These are phyloP conservation scores for Polyommatus iphigenia DNA, from an alignment of 2,888 invertebrate genomes.

Conservation along the genomic window DNA sequence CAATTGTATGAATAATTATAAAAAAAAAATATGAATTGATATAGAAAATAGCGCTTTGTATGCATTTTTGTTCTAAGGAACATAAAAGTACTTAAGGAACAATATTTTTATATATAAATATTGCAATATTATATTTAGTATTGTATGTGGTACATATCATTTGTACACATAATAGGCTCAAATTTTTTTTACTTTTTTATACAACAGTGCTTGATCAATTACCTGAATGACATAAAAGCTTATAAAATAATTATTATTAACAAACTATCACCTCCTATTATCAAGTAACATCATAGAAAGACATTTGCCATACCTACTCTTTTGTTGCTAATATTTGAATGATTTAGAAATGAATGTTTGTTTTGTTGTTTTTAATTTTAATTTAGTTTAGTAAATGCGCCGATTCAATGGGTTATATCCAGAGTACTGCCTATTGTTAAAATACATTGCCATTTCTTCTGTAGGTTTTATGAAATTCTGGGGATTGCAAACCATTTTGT, in stretches of 20 bases:
- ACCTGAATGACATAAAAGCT: background rate
- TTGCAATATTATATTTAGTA: conserved; percentile 14
- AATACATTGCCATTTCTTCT: conserved; percentile 17
- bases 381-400: conserved; percentile 13
- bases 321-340: background rate
- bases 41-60: background rate
- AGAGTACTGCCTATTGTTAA: conserved; percentile 18
- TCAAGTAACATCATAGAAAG: background rate
- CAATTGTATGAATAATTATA: conserved; percentile 8
- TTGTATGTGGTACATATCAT: conserved; percentile 26
- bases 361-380: conserved; percentile 26
- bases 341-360: conserved; percentile 7
- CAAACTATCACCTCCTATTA: background rate
- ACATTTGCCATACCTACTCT: background rate
- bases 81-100: conserved; percentile 19
- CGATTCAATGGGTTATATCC: background rate
- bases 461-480: background rate
- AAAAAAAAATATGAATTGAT: background rate
- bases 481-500: background rate
- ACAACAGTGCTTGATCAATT: background rate
- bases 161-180: conserved; percentile 25
- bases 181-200: background rate
- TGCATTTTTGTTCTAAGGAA: background rate
- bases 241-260: too few species aligned
- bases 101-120: background rate